Evolutionary conservation across 1,140 invertebrate species (phyloP), one percentile per base, ranked within the genome.

Genomic region (Drosophila fuyamai): DNA sequence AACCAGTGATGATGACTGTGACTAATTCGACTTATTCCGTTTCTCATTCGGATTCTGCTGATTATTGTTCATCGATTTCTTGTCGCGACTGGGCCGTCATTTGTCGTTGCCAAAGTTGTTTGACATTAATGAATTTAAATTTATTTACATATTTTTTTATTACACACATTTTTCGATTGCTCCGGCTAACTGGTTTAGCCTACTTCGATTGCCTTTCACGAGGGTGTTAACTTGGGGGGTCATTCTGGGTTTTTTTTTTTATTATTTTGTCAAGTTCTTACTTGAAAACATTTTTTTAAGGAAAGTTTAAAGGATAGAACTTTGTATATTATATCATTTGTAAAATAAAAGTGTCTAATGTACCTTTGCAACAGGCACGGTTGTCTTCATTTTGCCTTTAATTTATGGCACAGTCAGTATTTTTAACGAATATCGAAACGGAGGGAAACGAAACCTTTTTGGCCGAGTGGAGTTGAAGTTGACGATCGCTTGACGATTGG

Each of bases 121-220:
- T 86, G 75, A 59, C 82, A 82, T 76, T 81, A 86, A 86, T 86
- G 75, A 78, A 85, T 86, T 76, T 77, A 67, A 84, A 84, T 84
- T 85, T 85, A 85, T 84, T 84, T 84, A 77, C 81, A 85, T 85
- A 85, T 86, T 81, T 78, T 74, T 85, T 85, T 85, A 77, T 85
- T 85, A 85, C 81, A 84, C 58, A 73, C 54, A 76, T 43, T 62
- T 62, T 63, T 56, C 29, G 35, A 5, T 9, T 10, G 13, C 44
- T 32, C 36, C 35, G 44, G 13, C 35, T 14, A 55, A 76, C 74
- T 59, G 63, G 73, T 76, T 76, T 70, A 57, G 47, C 48, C 51
- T 65, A 78, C 44, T 63, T 57, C 35, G 46, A 58, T 55, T 23
- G 48, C 29, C 14, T 55, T 74, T 65, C 54, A 32, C 59, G 27